Conservation (phyloP, 2,888 invertebrate genomes). For the Rhagium mordax region DNA sequence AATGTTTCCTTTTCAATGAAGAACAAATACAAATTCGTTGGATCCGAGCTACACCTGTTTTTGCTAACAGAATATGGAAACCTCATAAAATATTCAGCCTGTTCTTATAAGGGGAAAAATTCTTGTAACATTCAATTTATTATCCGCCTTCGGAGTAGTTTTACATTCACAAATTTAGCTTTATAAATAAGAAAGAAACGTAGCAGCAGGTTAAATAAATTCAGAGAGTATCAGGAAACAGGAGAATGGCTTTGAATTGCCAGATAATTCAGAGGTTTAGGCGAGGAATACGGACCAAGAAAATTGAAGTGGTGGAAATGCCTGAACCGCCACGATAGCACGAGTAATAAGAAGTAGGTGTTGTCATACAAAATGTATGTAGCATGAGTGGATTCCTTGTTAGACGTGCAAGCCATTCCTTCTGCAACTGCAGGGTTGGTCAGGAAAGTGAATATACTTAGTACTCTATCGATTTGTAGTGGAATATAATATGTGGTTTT, state of each 20-base stretch:
- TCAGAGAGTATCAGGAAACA: conserved; percentile 33
- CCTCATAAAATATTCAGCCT: conserved; percentile 23
- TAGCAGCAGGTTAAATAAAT: conserved; percentile 37
- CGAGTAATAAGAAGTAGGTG: conserved; percentile 57
- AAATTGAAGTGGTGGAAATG: conserved; percentile 60
- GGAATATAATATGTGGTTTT: too few species aligned
- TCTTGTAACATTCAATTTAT: conserved; percentile 34
- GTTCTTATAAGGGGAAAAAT: conserved; percentile 18
- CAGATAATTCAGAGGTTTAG: conserved; percentile 43
- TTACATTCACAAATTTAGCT: conserved; percentile 34
- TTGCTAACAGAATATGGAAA: conserved; percentile 6
- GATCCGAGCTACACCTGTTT: background rate
- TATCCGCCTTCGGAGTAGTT: conserved; percentile 31
- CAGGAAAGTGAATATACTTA: conserved; percentile 26
- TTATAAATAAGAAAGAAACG: conserved; percentile 37
- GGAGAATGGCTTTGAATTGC: conserved; percentile 34
- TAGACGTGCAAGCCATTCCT: conserved; percentile 19
- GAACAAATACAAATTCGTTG: background rate
- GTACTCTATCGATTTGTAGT: too few species aligned
- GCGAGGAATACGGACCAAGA: conserved; percentile 40
- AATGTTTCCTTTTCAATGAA: background rate
- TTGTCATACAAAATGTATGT: conserved; percentile 68
- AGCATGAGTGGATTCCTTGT: conserved; percentile 66
- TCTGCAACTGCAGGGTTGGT: conserved; percentile 32
- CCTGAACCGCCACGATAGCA: conserved; percentile 42